Evolutionary conservation across 2,113 vertebrate genomes (phyloP).

Genomic region (Pyxicephalus adspersus): DNA sequence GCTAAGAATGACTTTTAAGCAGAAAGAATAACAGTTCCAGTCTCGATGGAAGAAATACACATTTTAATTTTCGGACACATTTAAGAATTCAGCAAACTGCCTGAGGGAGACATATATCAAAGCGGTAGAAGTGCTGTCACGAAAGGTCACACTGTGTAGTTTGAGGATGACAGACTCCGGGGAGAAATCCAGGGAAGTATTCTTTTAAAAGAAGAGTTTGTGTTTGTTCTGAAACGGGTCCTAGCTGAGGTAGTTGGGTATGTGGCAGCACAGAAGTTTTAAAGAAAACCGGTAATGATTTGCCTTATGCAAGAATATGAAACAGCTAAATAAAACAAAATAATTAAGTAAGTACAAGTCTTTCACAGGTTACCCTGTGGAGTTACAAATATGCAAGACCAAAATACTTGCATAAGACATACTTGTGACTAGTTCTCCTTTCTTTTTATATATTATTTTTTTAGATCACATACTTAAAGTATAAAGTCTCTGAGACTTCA

Average conservation of each 20-base stretch:
- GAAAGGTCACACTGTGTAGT: slow-evolving; percentile 45
- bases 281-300: not conserved
- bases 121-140: slow-evolving; percentile 35
- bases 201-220: slow-evolving; percentile 21
- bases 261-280: not conserved
- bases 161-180: slow-evolving; percentile 32
- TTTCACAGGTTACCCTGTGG: too few species aligned
- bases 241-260: not conserved
- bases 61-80: slow-evolving; percentile 38
- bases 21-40: slow-evolving; percentile 3
- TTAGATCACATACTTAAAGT: too few species aligned
- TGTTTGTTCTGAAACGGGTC: slow-evolving; percentile 17
- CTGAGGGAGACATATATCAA: slow-evolving; percentile 39
- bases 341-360: too few species aligned
- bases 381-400: too few species aligned
- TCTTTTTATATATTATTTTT: too few species aligned
- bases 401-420: too few species aligned
- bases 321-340: too few species aligned
- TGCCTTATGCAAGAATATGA: too few species aligned
- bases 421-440: too few species aligned
- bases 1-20: not conserved
- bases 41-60: not conserved
- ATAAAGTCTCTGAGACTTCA: too few species aligned
- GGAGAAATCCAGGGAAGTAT: slow-evolving; percentile 31
- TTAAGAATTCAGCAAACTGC: slow-evolving; percentile 33